Base-by-base conservation (phyloP, 2,888 invertebrate species). In the Camponotus fellah region DNA sequence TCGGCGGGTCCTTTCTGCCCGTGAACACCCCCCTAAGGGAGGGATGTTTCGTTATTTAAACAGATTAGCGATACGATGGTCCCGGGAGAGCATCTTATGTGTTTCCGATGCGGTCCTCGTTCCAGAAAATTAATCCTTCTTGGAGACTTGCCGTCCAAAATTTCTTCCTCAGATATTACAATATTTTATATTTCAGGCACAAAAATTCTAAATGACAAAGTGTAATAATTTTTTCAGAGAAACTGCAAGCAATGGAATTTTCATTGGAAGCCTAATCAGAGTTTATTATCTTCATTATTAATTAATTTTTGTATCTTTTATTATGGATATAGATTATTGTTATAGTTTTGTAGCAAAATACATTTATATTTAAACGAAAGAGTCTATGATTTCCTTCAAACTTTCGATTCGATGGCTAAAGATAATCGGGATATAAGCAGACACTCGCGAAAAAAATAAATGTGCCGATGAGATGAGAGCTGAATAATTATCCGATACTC, bases 21-120 rank as follows among this genome's bases (percentile, higher is more conserved):
- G 43, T 68, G 43, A 69, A 65, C 79, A 74, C 72, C 71, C 77
- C 89, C 89, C 87, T 87, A 91, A 89, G 88, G 87, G 87, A 90
- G 93, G 93, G 93, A 93, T 94, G 94, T 94, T 94, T 94, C 94
- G 94, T 94, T 95, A 94, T 95, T 94, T 94, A 94, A 94, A 94
- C 94, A 94, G 94, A 95, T 94, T 94, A 95, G 93, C 93, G 93
- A 93, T 93, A 93, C 93, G 91, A 86, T 91, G 89, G 85, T 85
- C 91, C 86, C 91, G 87, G 91, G 92, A 92, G 92, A 91, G 91
- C 92, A 92, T 94, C 94, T 93, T 93, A 92, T 91, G 93, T 92
- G 92, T 93, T 94, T 94, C 91, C 92, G 91, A 93, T 93, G 92
- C 92, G 93, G 91, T 90, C 85, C 88, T 90, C 87, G 89, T 81